Evolutionary conservation across 2,113 vertebrate species (phyloP).

Genomic region (Xyliphius kryptos): DNA sequence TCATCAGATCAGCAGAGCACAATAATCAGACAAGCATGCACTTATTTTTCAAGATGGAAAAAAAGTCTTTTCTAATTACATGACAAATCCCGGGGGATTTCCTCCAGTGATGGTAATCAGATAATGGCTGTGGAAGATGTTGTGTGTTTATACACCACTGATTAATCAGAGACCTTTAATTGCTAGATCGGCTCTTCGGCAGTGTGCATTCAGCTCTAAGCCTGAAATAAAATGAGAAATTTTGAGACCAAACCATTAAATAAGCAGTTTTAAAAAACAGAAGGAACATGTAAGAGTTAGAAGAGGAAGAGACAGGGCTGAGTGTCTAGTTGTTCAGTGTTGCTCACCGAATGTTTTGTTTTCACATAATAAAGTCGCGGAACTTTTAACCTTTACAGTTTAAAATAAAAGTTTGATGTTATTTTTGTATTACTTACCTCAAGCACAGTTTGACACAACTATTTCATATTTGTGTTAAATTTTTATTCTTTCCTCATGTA

Average conservation of each 20-base stretch:
- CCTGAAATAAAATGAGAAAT: not conserved
- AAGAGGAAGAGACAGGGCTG: not conserved
- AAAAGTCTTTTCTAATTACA: conserved; percentile 43
- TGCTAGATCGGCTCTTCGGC: conserved; percentile 13
- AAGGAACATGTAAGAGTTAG: not conserved
- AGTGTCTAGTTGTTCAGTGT: too few relatives aligned
- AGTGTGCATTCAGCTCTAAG: conserved; percentile 7
- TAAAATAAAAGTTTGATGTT: too few relatives aligned
- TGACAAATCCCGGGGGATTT: conserved; percentile 19
- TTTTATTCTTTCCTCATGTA: too few relatives aligned
- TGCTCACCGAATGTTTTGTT: too few relatives aligned
- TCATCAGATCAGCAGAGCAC: conserved; percentile 40
- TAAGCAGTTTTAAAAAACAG: not conserved
- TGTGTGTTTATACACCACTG: conserved; percentile 29
- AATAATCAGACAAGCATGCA: conserved; percentile 30
- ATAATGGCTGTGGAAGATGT: conserved; percentile 23
- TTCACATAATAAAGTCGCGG: too few relatives aligned
- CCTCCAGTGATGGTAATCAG: conserved; percentile 25
- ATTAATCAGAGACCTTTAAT: conserved; percentile 36
- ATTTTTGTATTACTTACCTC: too few relatives aligned
- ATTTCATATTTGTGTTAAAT: too few relatives aligned
- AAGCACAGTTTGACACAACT: too few relatives aligned
- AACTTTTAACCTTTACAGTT: too few relatives aligned
- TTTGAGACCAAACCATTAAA: conserved; percentile 13
- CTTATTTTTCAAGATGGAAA: conserved; percentile 38